A percentile compares a stretch with the other conserved stretches of the same genome.
Conservation (phyloP, 2,113 vertebrate species). For the Prunella fulvescens region DNA sequence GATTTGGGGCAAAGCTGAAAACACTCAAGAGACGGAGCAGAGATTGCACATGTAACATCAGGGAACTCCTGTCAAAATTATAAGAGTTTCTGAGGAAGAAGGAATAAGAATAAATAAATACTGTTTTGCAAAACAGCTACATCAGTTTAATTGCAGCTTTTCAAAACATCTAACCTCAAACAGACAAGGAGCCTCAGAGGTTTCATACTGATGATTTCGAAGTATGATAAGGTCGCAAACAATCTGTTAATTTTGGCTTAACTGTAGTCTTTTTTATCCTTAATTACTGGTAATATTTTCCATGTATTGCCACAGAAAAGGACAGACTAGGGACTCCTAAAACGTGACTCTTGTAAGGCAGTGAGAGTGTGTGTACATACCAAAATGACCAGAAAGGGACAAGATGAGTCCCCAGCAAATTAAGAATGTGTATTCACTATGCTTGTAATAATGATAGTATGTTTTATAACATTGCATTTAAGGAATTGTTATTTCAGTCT, state of each 20-base stretch:
- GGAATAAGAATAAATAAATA: not conserved
- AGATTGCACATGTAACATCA: not conserved
- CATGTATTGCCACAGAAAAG: not conserved
- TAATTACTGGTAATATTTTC: not conserved
- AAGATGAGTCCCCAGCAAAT: not conserved
- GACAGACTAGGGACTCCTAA: not conserved
- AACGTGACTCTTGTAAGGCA: not conserved
- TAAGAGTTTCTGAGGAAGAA: not conserved
- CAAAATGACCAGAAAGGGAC: constrained; percentile 3
- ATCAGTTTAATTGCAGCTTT: not conserved
- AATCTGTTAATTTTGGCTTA: not conserved
- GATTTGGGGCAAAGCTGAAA: not conserved
- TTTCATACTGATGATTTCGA: not conserved
- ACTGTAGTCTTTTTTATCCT: not conserved
- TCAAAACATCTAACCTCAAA: not conserved
- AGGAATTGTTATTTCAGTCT: not conserved
- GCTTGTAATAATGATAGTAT: not conserved
- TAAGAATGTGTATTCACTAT: not conserved
- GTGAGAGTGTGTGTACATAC: not conserved
- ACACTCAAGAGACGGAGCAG: not conserved
- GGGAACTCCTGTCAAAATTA: not conserved
- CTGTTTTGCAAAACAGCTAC: not conserved
- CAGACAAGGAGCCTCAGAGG: not conserved
- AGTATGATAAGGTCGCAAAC: not conserved
- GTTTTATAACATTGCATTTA: not conserved